These are phyloP conservation scores for Charina bottae DNA, from an alignment of 2,113 vertebrate genomes.

Conservation along the genomic window DNA sequence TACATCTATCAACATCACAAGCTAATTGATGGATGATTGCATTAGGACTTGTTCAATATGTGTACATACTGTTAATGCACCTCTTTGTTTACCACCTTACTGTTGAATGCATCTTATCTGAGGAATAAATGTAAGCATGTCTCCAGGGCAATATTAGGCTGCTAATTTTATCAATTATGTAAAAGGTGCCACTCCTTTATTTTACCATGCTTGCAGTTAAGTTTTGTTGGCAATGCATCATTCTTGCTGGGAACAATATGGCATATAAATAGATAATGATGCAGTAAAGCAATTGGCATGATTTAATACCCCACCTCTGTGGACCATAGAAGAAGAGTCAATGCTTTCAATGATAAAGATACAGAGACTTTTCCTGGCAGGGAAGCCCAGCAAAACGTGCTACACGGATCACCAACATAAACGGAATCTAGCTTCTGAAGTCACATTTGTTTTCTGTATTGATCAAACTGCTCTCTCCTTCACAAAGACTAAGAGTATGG, in stretches of 20 bases:
- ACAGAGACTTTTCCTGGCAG: background rate
- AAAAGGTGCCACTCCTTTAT: slow-evolving; percentile 53
- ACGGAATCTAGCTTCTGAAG: background rate
- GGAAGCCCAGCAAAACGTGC: background rate
- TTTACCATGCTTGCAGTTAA: slow-evolving; percentile 33
- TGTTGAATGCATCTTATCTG: background rate
- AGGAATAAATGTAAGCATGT: slow-evolving; percentile 30
- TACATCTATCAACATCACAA: background rate
- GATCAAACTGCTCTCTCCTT: background rate
- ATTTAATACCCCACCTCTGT: background rate
- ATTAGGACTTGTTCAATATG: background rate
- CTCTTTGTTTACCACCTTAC: background rate
- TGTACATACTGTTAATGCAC: background rate
- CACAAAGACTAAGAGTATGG: too few relatives aligned
- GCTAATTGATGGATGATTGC: slow-evolving; percentile 1
- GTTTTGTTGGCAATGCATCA: slow-evolving; percentile 43
- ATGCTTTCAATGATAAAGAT: background rate
- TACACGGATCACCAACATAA: background rate
- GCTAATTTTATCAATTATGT: slow-evolving; percentile 50
- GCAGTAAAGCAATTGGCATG: background rate
- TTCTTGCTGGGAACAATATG: slow-evolving; percentile 34
- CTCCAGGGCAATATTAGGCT: slow-evolving; percentile 20
- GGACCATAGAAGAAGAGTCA: background rate
- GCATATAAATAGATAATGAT: slow-evolving; percentile 48
- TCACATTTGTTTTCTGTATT: background rate